Conservation (phyloP, 1,140 invertebrate species). For the Sarcophaga bullata region DNA sequence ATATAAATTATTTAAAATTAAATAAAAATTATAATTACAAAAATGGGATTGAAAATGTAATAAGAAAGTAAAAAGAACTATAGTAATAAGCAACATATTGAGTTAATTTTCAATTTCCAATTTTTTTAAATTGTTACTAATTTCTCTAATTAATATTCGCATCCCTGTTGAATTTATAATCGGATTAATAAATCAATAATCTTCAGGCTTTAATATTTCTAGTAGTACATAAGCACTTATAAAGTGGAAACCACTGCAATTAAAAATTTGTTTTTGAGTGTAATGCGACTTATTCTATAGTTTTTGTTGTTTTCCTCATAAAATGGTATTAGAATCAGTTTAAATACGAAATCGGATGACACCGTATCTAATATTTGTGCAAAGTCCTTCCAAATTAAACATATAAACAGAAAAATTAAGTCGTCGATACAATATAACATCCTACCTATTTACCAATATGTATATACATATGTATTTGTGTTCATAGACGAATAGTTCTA, state of each 20-base stretch:
- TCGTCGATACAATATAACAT: no score
- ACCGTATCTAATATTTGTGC: slow-evolving; percentile 18
- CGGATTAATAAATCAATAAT: no score
- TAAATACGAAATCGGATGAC: slow-evolving; percentile 27
- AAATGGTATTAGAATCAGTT: slow-evolving; percentile 28
- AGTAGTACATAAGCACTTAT: no score
- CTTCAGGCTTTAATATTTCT: no score
- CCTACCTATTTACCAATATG: no score
- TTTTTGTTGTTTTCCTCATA: background rate
- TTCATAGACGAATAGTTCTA: no score
- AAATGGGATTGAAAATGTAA: background rate
- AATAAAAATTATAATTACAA: background rate
- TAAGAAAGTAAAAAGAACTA: background rate
- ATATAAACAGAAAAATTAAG: no score
- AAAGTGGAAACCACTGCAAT: no score
- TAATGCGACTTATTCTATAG: background rate
- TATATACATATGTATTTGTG: no score
- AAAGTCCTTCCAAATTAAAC: background rate
- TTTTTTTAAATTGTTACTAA: background rate
- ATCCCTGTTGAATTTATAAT: no score
- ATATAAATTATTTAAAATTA: background rate
- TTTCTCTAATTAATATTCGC: no score
- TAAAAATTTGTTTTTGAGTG: no score
- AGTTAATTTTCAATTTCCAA: background rate
- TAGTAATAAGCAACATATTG: background rate